Base-by-base conservation (phyloP, 2,113 vertebrate species). In the Nannospalax galili region DNA sequence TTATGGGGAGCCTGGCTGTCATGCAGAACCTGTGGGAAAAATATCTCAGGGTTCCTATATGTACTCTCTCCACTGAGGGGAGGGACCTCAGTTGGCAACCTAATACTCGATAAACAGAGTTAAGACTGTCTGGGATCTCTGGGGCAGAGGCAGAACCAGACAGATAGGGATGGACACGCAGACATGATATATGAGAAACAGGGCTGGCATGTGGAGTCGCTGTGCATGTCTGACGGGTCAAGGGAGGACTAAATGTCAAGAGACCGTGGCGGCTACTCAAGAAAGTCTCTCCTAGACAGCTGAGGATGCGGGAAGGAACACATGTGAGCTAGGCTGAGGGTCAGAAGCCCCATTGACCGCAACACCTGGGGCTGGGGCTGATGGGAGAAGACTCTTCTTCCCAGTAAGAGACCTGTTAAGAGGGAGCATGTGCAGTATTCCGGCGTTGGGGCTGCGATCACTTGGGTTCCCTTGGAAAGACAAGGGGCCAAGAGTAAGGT, bases 21-120 rank as follows among this genome's bases (percentile, higher is more conserved):
- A 2, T 96, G 98, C 62, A 99, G 97, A 95, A 98, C 97, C 98
- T 98, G 96, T 95, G 12, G 14, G 58, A 60, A 81, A 92, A 52
- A 81, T 85, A 56, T 56, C 56, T 78, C 56, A 12, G 84, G 28
- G 58, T 96, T 40, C 14, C 58, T 89, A 45, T 22, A 60, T 67
- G 48, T 22, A 26, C 67, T 85, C 73, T 84, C 60, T 24, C 75
- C 35, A 26, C 2, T 65, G 89, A 92, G 7, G 28, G 52, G 26
- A 74, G 2, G 19, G 24, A 45, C 5, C 48, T 52, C 48, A 52
- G n/a, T n/a, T 64, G 81, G 72, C 32, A 60, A 65, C 45, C 81
- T 42, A 73, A 69, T 62, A 78, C 62, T 70, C 77, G 69, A 14
- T 0, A 67, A n/a, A 26, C 70, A 89, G 56, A 45, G 45, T 37